These are phyloP conservation scores for Odontesthes bonariensis DNA, from an alignment of 2,113 vertebrate species.

Conservation along the genomic window DNA sequence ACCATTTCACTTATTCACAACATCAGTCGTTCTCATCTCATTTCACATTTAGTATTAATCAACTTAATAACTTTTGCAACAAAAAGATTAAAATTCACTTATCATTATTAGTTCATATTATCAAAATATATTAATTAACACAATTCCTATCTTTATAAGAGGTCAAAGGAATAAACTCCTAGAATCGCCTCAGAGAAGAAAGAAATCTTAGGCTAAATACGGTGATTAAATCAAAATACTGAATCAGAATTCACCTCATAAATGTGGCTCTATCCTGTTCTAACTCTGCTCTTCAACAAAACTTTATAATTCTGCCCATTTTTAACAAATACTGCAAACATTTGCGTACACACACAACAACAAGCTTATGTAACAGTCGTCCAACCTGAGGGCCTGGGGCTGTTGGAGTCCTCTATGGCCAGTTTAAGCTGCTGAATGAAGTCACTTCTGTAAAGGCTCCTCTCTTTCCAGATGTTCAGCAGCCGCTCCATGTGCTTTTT, in stretches of 20 bases:
- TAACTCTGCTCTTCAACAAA: neutral
- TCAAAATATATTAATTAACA: no score
- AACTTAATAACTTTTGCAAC: no score
- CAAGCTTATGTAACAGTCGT: neutral
- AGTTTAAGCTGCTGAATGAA: constrained; percentile 97
- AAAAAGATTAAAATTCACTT: no score
- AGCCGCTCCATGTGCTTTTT: constrained; percentile 96
- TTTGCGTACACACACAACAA: neutral
- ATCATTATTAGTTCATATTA: no score
- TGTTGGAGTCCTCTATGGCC: constrained; percentile 95
- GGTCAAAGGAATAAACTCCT: neutral
- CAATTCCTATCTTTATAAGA: no score
- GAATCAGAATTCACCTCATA: neutral
- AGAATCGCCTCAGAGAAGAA: neutral
- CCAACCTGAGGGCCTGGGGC: constrained; percentile 91
- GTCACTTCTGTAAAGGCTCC: constrained; percentile 92
- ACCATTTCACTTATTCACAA: no score
- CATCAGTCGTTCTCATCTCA: no score
- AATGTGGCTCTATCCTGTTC: neutral
- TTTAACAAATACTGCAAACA: neutral
- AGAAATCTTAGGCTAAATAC: neutral
- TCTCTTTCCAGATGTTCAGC: constrained; percentile 98
- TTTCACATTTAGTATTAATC: no score
- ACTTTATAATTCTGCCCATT: neutral
- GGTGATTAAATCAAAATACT: neutral